Percentiles rank a stretch among this genome's conserved stretches.
phyloP scores from a whole-genome alignment of 1,140 invertebrate species.

The Olivierus martensii region DNA sequence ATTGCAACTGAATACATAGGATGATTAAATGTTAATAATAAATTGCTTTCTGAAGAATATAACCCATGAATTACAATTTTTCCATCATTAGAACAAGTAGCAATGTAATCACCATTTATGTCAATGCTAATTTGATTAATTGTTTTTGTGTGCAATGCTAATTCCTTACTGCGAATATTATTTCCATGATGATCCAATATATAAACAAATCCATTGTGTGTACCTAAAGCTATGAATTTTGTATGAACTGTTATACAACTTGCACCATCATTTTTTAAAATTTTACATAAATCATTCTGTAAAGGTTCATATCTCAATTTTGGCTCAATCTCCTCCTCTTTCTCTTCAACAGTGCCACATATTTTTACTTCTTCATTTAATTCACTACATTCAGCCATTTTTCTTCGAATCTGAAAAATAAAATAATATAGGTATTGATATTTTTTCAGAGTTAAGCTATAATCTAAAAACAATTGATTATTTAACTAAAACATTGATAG shows the following conservation, averaged over 20 bases:
- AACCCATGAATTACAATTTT: constrained; percentile 56
- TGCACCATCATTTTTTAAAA: constrained; percentile 74
- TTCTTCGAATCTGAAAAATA: too few species aligned
- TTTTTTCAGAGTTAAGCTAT: too few species aligned
- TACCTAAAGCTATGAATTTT: constrained; percentile 82
- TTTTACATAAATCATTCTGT: constrained; percentile 68
- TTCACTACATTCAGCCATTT: too few species aligned
- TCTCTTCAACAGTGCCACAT: constrained; percentile 12
- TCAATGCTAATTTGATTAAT: constrained; percentile 93
- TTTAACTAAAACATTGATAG: too few species aligned
- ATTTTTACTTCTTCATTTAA: too few species aligned
- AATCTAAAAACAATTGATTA: too few species aligned
- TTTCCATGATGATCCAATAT: constrained; percentile 88
- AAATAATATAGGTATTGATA: too few species aligned
- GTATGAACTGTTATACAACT: constrained; percentile 83
- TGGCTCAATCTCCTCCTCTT: constrained; percentile 59
- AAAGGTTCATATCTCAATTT: constrained; percentile 83
- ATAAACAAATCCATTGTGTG: constrained; percentile 76
- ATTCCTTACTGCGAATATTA: constrained; percentile 51
- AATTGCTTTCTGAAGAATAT: constrained; percentile 66
- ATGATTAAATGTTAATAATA: constrained; percentile 58
- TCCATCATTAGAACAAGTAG: constrained; percentile 91
- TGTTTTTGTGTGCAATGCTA: constrained; percentile 66
- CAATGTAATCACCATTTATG: constrained; percentile 73
- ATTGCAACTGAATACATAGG: constrained; percentile 76